These are phyloP conservation scores for Chiropotes sagulatus DNA, from an alignment of 2,797 vertebrate species.

Conservation along the genomic window DNA sequence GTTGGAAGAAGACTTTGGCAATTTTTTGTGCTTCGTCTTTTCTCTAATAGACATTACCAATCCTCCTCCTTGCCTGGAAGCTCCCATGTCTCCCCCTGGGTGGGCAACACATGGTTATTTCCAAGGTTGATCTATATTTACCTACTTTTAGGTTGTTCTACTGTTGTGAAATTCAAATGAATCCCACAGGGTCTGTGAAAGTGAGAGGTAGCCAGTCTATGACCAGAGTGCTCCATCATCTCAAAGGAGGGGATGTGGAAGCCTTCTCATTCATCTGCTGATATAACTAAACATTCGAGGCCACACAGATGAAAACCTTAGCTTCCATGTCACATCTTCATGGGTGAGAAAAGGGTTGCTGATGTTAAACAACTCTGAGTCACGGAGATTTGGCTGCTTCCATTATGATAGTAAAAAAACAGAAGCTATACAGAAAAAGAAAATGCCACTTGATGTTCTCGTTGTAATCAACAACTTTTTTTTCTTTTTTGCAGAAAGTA, in stretches of 20 bases:
- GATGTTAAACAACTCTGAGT: not conserved
- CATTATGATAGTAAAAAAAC: slow-evolving; percentile 53
- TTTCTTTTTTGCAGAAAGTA: slow-evolving; percentile 89
- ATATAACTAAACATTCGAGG: not conserved
- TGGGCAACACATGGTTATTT: not conserved
- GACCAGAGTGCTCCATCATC: not conserved
- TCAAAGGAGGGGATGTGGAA: not conserved
- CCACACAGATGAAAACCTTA: not conserved
- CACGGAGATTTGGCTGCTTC: slow-evolving; percentile 20
- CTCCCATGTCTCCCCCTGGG: not conserved
- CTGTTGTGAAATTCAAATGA: not conserved
- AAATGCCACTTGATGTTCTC: slow-evolving; percentile 49
- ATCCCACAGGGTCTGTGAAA: not conserved
- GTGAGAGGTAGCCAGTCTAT: not conserved
- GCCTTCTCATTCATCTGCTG: not conserved
- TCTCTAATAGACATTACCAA: not conserved
- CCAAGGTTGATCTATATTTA: not conserved
- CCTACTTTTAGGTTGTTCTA: not conserved
- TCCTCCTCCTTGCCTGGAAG: not conserved
- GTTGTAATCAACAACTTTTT: slow-evolving; percentile 24
- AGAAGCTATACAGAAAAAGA: not conserved
- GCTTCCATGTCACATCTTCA: not conserved
- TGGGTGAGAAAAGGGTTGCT: not conserved
- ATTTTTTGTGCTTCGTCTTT: not conserved
- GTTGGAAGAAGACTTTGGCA: not conserved